Base-by-base conservation (phyloP, 2,888 invertebrate genomes). In the Pediacus dermestoides region DNA sequence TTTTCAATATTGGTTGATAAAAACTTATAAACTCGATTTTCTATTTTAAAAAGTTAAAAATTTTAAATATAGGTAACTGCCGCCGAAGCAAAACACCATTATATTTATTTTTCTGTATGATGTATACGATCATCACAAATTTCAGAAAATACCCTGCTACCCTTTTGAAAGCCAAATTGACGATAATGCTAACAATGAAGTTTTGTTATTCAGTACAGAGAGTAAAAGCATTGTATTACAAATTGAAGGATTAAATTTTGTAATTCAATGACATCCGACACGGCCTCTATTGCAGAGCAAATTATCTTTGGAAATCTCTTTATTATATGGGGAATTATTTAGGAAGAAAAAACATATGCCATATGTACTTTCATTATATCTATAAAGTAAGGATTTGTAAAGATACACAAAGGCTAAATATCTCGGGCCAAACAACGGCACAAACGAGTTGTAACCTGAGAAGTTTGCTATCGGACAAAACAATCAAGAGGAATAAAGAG, bases 371-470 rank as follows among this genome's bases (percentile, higher is more conserved):
- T 40, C 42, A 51, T 50, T 45, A 47, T 50, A 41, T 23, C 26
- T 34, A 48, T 39, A 47, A 42, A 46, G 39, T 30, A 45, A 44
- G 43, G 52, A 50, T 53, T 52, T 49, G 45, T 48, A 52, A 44
- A 45, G 48, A 42, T 49, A 48, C 2, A 27, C 2, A 12, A 30
- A 31, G n/a, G 30, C 30, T 30, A 15, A 14, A 30, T 30, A 30
- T n/a, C 12, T 30, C 3, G 30, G 15, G 12, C 30, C 48, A 43
- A 45, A 48, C 45, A 52, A 49, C 48, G 39, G 46, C 47, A 46
- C 27, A 39, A 45, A 48, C 55, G 48, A 42, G 52, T 52, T 53
- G 59, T 54, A 59, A 59, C 49, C 50, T 23, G 55, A 59, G 55
- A 54, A 45, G 55, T 47, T 44, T 37, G 47, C 42, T 58, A 58